Base-by-base conservation (phyloP, 2,113 vertebrate species). In the Rhabdomys dilectus region DNA sequence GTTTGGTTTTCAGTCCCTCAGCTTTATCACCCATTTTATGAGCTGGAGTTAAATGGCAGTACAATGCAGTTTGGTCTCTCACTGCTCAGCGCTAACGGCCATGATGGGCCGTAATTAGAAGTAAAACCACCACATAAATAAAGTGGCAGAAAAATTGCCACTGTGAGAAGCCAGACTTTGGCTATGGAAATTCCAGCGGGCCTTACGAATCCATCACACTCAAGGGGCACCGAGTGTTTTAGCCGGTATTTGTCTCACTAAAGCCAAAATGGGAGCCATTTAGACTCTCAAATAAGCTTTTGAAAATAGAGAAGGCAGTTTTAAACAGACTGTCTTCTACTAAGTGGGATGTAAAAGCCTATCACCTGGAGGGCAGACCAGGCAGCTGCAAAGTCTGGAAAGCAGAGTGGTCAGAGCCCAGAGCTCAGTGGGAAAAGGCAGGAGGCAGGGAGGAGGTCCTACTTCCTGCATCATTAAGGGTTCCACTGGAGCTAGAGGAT, bases 61-160 rank as follows among this genome's bases (percentile, higher is more conserved):
- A 96, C 97, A 87, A 76, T 87, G 93, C 96, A 86, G 93, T 96
- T 96, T 88, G 84, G 31, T 88, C 87, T 95, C 95, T 97, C 92
- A 95, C 84, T 96, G 73, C 87, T 97, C 81, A 81, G 68, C 95
- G 45, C 53, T 97, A 72, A 85, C 80, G 91, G 45, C 88, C 89
- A 91, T 98, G 96, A 96, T 86, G 96, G 97, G 94, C 97, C 96
- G 75, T 95, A 98, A 98, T 98, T 97, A 94, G 81, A 97, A 95
- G 95, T 88, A 88, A 98, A 98, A 58, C 78, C 89, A 91, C 95
- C 95, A 96, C 77, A 93, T 97, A 98, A 98, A 98, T 97, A 98
- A 94, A 45, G 60, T 1, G 95, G 72, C 94, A 96, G 97, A 97
- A 95, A 98, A 98, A 96, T 89, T 42, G 88, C 96, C 93, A 94